Conservation (phyloP, 1,140 invertebrate genomes). For the Trichoplusia ni region DNA sequence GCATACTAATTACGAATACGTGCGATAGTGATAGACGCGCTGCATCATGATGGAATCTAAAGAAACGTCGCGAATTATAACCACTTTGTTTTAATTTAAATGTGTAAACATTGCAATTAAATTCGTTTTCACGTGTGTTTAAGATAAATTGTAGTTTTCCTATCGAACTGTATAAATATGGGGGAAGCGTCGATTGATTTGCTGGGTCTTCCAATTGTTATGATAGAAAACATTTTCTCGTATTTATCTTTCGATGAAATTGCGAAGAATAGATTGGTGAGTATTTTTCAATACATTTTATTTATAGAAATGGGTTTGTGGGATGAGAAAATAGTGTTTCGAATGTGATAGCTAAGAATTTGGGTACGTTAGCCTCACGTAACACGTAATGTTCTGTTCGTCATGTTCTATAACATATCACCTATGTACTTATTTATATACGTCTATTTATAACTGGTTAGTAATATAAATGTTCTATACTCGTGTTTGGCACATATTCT, state of each 20-base stretch:
- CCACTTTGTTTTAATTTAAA: constrained; percentile 41
- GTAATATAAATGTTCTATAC: constrained; percentile 7
- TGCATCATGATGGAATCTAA: constrained; percentile 32
- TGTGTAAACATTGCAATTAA: constrained; percentile 42
- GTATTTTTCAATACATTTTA: constrained; percentile 51
- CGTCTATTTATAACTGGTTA: constrained; percentile 21
- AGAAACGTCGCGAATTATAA: constrained; percentile 48
- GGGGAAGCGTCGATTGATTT: constrained; percentile 73
- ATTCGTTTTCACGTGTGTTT: constrained; percentile 31
- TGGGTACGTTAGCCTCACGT: constrained; percentile 14
- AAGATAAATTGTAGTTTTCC: constrained; percentile 34
- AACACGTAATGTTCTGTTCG: background rate
- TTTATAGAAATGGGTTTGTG: constrained; percentile 1
- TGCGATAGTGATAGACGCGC: constrained; percentile 18
- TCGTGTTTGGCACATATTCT: background rate
- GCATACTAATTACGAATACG: background rate
- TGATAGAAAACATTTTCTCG: constrained; percentile 90
- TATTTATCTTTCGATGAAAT: constrained; percentile 91
- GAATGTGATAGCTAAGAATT: background rate
- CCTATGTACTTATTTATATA: constrained; percentile 5
- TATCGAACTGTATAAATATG: constrained; percentile 5
- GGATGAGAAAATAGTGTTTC: background rate
- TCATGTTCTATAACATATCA: constrained; percentile 4
- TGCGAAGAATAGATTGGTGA: constrained; percentile 89
- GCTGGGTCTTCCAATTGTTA: constrained; percentile 87